A percentile compares a stretch with the other conserved stretches of the same genome.
Conservation (phyloP, 1,140 invertebrate genomes). For the Metopolophium dirhodum region DNA sequence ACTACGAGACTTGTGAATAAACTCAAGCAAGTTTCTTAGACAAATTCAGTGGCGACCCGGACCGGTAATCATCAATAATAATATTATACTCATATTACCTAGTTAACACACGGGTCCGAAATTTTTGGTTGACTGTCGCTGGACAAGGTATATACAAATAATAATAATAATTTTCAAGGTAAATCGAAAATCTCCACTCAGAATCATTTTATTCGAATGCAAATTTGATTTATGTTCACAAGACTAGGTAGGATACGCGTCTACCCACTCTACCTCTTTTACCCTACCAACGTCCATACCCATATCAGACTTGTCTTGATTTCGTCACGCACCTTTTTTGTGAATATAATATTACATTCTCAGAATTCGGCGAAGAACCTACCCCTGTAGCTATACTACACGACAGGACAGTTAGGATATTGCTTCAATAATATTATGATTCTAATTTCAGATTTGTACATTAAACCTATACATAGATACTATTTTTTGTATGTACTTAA, state of each 20-base stretch:
- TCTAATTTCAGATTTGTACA: not conserved
- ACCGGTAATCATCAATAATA: not conserved
- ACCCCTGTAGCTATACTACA: not conserved
- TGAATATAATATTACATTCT: not conserved
- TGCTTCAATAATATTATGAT: not conserved
- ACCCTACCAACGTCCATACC: not conserved
- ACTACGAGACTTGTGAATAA: not conserved
- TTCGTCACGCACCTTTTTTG: not conserved
- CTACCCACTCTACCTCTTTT: not conserved
- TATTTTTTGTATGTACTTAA: not conserved
- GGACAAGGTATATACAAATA: not conserved
- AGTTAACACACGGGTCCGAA: not conserved
- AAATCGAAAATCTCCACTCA: not conserved
- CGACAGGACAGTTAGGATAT: not conserved
- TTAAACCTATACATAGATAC: not conserved
- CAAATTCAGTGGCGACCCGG: not conserved
- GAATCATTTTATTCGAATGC: not conserved
- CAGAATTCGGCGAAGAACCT: not conserved
- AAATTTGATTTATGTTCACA: not conserved
- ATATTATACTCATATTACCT: not conserved
- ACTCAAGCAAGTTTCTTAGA: not conserved
- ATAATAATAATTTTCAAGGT: not conserved
- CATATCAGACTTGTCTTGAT: slow-evolving; percentile 4
- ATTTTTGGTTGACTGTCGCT: not conserved
- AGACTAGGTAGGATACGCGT: not conserved